Percentiles rank a stretch among this genome's conserved stretches.
phyloP scores from a whole-genome alignment of 1,140 invertebrate genomes.

The Melanaphis sacchari region DNA sequence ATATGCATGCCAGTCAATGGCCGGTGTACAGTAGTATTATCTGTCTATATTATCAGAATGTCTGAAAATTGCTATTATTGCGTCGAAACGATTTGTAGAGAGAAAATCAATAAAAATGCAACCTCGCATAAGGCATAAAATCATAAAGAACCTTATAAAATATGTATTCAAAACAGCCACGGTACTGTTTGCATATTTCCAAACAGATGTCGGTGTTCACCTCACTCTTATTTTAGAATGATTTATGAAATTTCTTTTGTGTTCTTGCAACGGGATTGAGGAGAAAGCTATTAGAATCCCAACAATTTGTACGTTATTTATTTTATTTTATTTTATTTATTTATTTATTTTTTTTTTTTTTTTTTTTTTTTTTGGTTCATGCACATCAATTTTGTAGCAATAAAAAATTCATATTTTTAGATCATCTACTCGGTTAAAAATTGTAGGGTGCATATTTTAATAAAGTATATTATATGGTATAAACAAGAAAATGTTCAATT shows the following conservation, averaged over 20 bases:
- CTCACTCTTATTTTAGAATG: neutral
- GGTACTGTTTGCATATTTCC: neutral
- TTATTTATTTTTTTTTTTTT: too few relatives aligned
- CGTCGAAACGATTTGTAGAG: neutral
- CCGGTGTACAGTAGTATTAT: neutral
- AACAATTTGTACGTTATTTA: neutral
- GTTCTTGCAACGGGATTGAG: neutral
- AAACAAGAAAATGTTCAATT: neutral
- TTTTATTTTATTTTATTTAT: too few relatives aligned
- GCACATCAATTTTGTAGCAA: neutral
- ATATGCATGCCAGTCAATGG: neutral
- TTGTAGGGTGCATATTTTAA: neutral
- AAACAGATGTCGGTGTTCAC: neutral
- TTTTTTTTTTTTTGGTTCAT: neutral
- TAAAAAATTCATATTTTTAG: neutral
- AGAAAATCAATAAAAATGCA: neutral
- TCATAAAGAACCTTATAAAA: neutral
- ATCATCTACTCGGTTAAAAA: neutral
- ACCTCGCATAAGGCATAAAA: neutral
- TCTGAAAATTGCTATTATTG: neutral
- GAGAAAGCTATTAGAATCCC: neutral
- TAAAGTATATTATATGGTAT: neutral
- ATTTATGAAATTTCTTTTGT: neutral
- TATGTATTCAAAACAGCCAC: neutral
- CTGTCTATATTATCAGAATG: neutral